Conservation (phyloP, 2,113 vertebrate species). For the Notarius quadriscutis region DNA sequence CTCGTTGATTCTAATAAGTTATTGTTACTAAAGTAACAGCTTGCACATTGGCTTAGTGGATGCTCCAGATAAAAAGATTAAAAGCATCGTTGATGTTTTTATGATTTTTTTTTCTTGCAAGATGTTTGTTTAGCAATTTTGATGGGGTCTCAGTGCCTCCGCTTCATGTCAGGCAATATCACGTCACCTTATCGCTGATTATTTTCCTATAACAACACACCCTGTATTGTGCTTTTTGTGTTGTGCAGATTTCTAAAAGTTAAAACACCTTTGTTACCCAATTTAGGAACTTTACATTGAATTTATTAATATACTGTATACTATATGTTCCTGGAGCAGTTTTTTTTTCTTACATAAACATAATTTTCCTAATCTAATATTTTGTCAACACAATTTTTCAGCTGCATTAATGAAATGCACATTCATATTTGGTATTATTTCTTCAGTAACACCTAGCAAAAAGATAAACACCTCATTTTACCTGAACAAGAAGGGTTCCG, state of each 20-base stretch:
- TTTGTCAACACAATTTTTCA: not conserved
- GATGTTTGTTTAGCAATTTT: not conserved
- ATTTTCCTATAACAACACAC: not conserved
- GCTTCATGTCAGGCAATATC: not conserved
- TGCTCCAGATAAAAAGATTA: not conserved
- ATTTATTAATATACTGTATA: not conserved
- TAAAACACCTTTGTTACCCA: not conserved
- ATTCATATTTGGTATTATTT: not conserved
- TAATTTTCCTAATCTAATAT: not conserved
- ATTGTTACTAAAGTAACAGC: not conserved
- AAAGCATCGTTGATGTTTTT: not conserved
- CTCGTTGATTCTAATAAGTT: too few relatives aligned
- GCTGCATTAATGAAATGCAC: not conserved
- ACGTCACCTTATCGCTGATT: not conserved
- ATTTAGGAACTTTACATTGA: not conserved
- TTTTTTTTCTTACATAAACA: not conserved
- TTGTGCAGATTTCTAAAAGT: not conserved
- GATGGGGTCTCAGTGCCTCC: too few relatives aligned
- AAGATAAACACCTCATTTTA: not conserved
- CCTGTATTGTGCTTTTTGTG: too few relatives aligned
- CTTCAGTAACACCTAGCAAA: not conserved
- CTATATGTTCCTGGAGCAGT: not conserved
- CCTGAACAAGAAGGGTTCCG: not conserved
- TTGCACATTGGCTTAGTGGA: not conserved
- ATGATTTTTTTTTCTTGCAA: not conserved